These are phyloP conservation scores for Triplophysa dalaica DNA, from an alignment of 2,113 vertebrate genomes.

Conservation along the genomic window DNA sequence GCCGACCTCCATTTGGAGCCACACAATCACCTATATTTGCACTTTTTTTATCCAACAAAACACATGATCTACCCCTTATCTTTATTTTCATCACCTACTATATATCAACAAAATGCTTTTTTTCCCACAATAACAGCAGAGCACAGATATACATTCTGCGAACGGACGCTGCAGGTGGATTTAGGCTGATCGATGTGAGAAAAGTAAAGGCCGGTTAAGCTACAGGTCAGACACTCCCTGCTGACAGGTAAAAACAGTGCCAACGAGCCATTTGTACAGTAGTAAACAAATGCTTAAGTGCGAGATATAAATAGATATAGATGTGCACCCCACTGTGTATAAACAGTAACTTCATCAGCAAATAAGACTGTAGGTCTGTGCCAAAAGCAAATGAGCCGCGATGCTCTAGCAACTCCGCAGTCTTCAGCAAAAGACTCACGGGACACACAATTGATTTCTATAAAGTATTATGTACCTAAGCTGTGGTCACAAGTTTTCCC, in stretches of 20 bases:
- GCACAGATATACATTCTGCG: too few species aligned
- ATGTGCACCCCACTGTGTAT: neutral
- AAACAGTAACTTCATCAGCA: slow-evolving; percentile 3
- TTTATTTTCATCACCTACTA: too few species aligned
- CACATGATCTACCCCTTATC: too few species aligned
- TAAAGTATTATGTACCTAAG: too few species aligned
- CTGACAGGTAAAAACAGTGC: neutral
- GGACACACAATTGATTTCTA: too few species aligned
- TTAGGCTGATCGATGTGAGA: neutral
- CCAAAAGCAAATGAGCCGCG: neutral
- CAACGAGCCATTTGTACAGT: neutral
- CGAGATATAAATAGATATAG: slow-evolving; percentile 21
- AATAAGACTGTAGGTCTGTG: neutral
- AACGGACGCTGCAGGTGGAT: neutral
- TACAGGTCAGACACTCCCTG: neutral
- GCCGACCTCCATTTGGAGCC: too few species aligned
- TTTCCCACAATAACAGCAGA: neutral
- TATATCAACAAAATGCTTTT: too few species aligned
- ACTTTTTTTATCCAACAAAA: too few species aligned
- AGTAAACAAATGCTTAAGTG: slow-evolving; percentile 24
- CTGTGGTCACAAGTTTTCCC: too few species aligned
- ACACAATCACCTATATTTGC: too few species aligned
- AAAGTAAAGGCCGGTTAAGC: neutral
- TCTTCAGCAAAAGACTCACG: neutral
- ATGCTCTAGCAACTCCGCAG: neutral